These are phyloP conservation scores for Hormaphis cornu DNA, from an alignment of 1,140 invertebrate species.

Conservation along the genomic window DNA sequence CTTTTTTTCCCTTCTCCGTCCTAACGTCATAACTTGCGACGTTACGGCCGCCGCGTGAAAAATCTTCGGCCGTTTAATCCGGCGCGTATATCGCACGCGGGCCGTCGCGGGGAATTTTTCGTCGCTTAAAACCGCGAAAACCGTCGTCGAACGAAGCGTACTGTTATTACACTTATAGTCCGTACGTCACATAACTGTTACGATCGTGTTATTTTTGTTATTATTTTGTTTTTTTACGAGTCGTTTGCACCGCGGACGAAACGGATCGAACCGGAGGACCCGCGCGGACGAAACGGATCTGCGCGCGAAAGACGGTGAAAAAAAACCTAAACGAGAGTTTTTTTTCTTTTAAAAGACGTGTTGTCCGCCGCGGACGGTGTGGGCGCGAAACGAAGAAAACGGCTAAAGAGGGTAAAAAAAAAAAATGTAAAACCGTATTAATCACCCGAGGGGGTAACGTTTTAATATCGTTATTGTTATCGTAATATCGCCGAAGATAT, in stretches of 20 bases:
- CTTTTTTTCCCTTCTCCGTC: neutral
- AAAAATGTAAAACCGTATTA: constrained; percentile 28
- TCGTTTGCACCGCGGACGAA: constrained; percentile 24
- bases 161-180: neutral
- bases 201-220: no score
- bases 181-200: neutral
- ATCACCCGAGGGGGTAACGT: constrained; percentile 31
- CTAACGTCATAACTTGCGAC: no score
- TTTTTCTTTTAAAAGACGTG: no score
- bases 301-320: neutral
- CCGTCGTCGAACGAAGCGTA: neutral
- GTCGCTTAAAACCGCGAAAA: neutral
- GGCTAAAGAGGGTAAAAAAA: neutral
- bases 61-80: constrained; percentile 18
- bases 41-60: no score
- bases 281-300: neutral
- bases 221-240: neutral
- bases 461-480: constrained; percentile 33
- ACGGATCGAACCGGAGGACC: constrained; percentile 5
- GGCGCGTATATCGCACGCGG: neutral
- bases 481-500: constrained; percentile 33
- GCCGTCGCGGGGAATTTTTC: neutral
- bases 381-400: neutral
- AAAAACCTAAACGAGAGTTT: constrained; percentile 2
- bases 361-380: neutral